Evolutionary conservation across 2,888 invertebrate species (phyloP).

Genomic region (Troides oblongomaculatus): DNA sequence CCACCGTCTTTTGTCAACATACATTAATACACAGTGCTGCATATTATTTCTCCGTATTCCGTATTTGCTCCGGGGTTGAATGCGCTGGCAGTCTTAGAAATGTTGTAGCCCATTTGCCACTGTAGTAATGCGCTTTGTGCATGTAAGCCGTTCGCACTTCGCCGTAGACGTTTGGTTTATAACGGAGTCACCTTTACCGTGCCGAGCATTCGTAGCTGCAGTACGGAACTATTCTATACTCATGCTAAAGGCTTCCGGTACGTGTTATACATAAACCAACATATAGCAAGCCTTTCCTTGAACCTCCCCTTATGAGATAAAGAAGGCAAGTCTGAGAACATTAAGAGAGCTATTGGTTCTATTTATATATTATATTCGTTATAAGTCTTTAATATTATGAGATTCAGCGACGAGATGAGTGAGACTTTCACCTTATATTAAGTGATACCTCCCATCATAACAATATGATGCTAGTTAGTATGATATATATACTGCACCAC

Average conservation of each 20-base stretch:
- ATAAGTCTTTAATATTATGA: no score
- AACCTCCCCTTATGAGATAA: no score
- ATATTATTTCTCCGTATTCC: conserved; percentile 11
- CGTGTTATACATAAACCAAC: no score
- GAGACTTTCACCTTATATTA: no score
- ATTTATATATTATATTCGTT: no score
- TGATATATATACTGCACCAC: no score
- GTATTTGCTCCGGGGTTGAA: conserved; percentile 23
- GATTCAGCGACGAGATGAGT: no score
- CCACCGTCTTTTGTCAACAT: neutral
- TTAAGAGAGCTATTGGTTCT: no score
- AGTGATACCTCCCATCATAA: no score
- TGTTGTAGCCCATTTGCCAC: conserved; percentile 28
- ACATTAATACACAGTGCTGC: neutral
- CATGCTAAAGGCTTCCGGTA: neutral
- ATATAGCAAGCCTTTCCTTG: no score
- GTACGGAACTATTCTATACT: conserved; percentile 4
- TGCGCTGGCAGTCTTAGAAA: conserved; percentile 28
- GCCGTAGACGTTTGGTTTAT: conserved; percentile 27
- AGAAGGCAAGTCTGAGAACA: no score
- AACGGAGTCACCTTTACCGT: conserved; percentile 18
- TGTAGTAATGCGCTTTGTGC: conserved; percentile 26
- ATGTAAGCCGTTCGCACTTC: conserved; percentile 25
- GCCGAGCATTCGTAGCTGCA: conserved; percentile 5
- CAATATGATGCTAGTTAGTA: no score